Evolutionary conservation across 2,888 invertebrate genomes (phyloP).

Genomic region (Stenolophus ochropezus): DNA sequence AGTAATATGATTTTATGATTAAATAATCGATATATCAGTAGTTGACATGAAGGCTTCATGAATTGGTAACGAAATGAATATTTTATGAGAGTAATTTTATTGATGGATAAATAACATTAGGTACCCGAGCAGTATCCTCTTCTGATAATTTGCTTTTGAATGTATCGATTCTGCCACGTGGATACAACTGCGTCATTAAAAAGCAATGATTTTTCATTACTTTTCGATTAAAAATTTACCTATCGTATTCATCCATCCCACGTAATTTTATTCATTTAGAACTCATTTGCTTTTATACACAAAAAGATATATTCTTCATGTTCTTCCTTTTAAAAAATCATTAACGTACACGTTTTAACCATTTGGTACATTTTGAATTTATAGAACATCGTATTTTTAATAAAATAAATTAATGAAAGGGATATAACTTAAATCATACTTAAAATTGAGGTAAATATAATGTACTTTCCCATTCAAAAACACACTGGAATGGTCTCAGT

Average conservation of each 20-base stretch:
- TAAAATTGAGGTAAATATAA: too few relatives aligned
- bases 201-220: constrained; percentile 47
- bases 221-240: constrained; percentile 42
- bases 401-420: too few relatives aligned
- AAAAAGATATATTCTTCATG: not conserved
- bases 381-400: too few relatives aligned
- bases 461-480: too few relatives aligned
- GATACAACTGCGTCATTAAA: constrained; percentile 37
- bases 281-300: not conserved
- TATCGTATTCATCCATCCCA: not conserved
- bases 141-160: constrained; percentile 53
- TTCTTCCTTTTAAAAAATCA: not conserved
- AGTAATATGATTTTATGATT: constrained; percentile 48
- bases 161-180: constrained; percentile 43
- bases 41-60: constrained; percentile 40
- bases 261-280: not conserved
- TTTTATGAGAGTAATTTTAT: constrained; percentile 56
- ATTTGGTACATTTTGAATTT: not conserved
- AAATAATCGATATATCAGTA: constrained; percentile 54
- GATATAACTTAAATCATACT: too few relatives aligned
- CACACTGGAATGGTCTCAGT: too few relatives aligned
- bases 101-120: constrained; percentile 60
- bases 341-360: not conserved
- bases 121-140: constrained; percentile 46
- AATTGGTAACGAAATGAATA: constrained; percentile 55